Base-by-base conservation (phyloP, 2,888 invertebrate species). In the Plebejus argus region DNA sequence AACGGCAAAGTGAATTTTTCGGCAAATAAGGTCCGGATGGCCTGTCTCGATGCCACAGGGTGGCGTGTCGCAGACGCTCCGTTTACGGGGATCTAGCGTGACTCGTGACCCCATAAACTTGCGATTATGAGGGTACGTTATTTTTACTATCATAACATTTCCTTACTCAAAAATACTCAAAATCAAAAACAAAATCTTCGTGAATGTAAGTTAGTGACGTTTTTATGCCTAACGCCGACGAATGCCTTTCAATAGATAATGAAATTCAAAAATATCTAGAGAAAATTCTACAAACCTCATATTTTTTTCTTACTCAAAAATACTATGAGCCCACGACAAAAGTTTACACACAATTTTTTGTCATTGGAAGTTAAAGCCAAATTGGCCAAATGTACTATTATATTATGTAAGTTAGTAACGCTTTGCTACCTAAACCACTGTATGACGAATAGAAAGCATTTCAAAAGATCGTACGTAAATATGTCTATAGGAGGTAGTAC, bases 121-220 rank as follows among this genome's bases (percentile, higher is more conserved):
- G 18, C 18, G 74, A 20, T 53, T 49, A 74, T 49, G 74, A 53
- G 12, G 74, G 28, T 74, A 28, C 5, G 74, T 49, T 66, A 61
- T 33, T 66, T 74, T 74, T 53, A 74, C 74, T 28, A 53, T 74
- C 33, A 49, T 28, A 74, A 74, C 49, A 66, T 66, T 66, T 66
- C 20, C 18, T 66, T 66, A 33, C 66, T 6, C 15, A 15, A 33
- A 66, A 66, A 15, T 66, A 28, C 28, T 28, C 3, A 18, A 15
- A 61, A 4, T 2, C 15, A 5, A 66, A 1, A 12, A 20, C 20
- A 4, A 23, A 61, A 20, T 10, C 20, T 58, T 1, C 20, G 58
- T 20, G 2, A 8, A 20, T 20, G 20, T 58, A 3, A 8, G 56
- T 56, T 56, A n/a, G 20, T 20, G 3, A 20, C 10, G 58, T 8